These are phyloP conservation scores for Aleiodes leptofemur DNA, from an alignment of 2,888 invertebrate genomes.

Conservation along the genomic window DNA sequence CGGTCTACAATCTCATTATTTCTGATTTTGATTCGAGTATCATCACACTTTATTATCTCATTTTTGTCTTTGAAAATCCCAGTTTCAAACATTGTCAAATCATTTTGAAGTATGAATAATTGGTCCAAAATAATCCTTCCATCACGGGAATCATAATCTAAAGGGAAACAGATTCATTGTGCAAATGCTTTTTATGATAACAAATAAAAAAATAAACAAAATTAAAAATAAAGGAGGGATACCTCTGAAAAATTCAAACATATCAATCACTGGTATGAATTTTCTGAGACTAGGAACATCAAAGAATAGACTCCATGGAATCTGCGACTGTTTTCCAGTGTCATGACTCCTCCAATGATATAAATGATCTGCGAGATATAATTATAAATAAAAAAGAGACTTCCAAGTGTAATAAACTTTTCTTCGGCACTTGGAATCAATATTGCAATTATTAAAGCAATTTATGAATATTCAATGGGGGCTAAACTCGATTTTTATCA, in stretches of 20 bases:
- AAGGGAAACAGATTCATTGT: constrained; percentile 47
- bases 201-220: neutral
- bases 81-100: constrained; percentile 88
- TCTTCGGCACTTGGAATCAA: no score
- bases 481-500: no score
- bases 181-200: neutral
- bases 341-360: constrained; percentile 90
- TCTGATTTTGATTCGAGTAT: constrained; percentile 59
- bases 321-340: constrained; percentile 78
- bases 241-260: constrained; percentile 86
- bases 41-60: constrained; percentile 78
- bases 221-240: constrained; percentile 47
- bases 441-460: no score
- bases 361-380: constrained; percentile 75
- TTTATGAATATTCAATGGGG: no score
- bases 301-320: constrained; percentile 92
- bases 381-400: neutral
- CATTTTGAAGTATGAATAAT: constrained; percentile 90
- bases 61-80: constrained; percentile 90
- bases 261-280: constrained; percentile 92
- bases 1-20: constrained; percentile 74
- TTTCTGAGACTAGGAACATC: constrained; percentile 85
- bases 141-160: constrained; percentile 75
- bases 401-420: no score
- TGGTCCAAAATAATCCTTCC: constrained; percentile 80